Evolutionary conservation across 2,888 invertebrate species (phyloP).

Genomic region (Hipparchia semele): DNA sequence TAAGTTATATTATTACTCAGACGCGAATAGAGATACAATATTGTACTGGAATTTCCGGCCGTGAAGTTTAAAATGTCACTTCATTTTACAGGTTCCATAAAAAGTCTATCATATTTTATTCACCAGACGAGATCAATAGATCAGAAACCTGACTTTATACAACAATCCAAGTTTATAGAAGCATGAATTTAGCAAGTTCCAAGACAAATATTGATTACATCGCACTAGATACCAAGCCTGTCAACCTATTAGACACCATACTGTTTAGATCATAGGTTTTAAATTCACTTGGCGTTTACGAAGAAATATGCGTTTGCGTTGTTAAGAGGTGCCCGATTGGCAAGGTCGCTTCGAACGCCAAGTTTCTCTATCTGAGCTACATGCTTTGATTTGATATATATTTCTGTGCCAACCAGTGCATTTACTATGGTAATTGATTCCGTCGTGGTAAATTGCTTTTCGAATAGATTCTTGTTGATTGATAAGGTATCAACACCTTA

Average conservation of each 20-base stretch:
- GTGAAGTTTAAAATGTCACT: too few relatives aligned
- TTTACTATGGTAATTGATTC: slow-evolving; percentile 12
- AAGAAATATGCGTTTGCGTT: background rate
- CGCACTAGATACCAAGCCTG: slow-evolving; percentile 1
- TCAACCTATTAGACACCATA: background rate
- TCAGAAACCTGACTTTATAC: background rate
- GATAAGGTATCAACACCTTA: background rate
- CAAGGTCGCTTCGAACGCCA: slow-evolving; percentile 39
- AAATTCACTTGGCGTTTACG: slow-evolving; percentile 6
- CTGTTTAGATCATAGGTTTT: background rate
- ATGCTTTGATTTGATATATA: slow-evolving; percentile 30
- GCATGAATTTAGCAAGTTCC: slow-evolving; percentile 20
- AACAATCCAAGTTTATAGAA: slow-evolving; percentile 10
- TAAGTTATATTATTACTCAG: too few relatives aligned
- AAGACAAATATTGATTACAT: slow-evolving; percentile 25
- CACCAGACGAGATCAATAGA: background rate
- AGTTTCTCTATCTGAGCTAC: slow-evolving; percentile 35
- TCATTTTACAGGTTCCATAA: too few relatives aligned
- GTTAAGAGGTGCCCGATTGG: slow-evolving; percentile 24
- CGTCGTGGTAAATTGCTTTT: slow-evolving; percentile 2
- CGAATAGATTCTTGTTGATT: slow-evolving; percentile 6
- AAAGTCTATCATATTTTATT: too few relatives aligned
- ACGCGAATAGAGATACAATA: too few relatives aligned
- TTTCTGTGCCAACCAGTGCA: slow-evolving; percentile 23
- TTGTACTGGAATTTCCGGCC: too few relatives aligned